A percentile compares a stretch with the other conserved stretches of the same genome.
phyloP scores from a whole-genome alignment of 1,140 invertebrate genomes.

The Drosophila quadrilineata region DNA sequence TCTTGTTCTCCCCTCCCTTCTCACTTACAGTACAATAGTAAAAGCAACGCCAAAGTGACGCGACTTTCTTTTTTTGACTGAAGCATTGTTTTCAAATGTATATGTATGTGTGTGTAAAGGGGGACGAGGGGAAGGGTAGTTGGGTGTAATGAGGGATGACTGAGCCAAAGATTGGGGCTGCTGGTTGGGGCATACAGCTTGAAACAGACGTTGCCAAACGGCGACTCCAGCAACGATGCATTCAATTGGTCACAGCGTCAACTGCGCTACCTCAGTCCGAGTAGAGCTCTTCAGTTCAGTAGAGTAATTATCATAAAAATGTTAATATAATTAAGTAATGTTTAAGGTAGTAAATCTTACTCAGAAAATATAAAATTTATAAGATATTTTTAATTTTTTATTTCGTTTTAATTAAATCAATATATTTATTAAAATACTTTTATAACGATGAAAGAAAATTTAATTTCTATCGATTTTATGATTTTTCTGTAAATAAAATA shows the following conservation, averaged over 20 bases:
- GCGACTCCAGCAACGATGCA: constrained; percentile 3
- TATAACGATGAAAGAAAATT: no score
- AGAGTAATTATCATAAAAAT: no score
- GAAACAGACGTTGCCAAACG: not conserved
- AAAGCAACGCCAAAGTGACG: constrained; percentile 36
- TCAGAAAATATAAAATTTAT: no score
- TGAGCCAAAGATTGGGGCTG: constrained; percentile 2
- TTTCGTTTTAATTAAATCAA: no score
- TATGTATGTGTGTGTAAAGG: not conserved
- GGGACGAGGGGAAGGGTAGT: not conserved
- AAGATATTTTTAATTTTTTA: no score
- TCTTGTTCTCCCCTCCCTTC: not conserved
- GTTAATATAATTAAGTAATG: no score
- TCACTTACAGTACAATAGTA: constrained; percentile 25
- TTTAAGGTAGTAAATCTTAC: no score
- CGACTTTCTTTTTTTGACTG: constrained; percentile 30
- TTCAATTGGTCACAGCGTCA: constrained; percentile 22
- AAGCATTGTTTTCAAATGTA: constrained; percentile 46
- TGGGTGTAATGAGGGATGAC: constrained; percentile 23
- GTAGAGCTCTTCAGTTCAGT: not conserved
- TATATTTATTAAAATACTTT: no score
- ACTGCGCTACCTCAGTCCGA: constrained; percentile 14
- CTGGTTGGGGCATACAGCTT: not conserved
- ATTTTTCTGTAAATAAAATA: no score
- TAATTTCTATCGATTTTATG: no score